Base-by-base conservation (phyloP, 2,888 invertebrate genomes). In the Cylloceria caligata region DNA sequence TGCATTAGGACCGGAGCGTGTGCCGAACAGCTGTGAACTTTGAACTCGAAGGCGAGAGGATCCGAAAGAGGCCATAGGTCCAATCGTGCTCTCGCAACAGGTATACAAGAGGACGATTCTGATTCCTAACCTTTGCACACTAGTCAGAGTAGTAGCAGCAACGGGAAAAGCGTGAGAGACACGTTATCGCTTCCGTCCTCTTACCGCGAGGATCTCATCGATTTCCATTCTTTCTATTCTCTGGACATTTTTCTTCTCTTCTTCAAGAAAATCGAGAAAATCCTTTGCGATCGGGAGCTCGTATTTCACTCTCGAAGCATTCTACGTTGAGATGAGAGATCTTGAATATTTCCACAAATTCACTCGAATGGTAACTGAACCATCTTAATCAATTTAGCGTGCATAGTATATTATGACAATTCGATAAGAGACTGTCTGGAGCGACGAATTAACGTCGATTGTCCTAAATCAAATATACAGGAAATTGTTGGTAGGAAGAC, bases 51-150 rank as follows among this genome's bases (percentile, higher is more conserved):
- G 42, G 27, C 30, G 34, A 30, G 62, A 64, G 52, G 19, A 57
- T 4, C 52, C 24, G 16, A 47, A 69, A 11, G 49, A 57, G 67
- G 34, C 36, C 52, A 30, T 19, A 36, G 67, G 68, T 68, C 55
- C 52, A 45, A 55, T 64, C 36, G 64, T 3, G 49, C 30, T 64
- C 49, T 82, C 65, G 79, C 79, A 82, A 82, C 82, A 82, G 82
- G 82, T 79, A 79, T 49, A 65, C 69, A 71, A 73, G n/a, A n/a
- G 74, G 42, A 68, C 47, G 55, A 64, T 62, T 65, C 55, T 75
- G 74, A 71, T 62, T 71, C 60, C 21, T 49, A 68, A 65, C 36
- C 74, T 79, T 62, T 47, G 49, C 24, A 42, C 30, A 24, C 47
- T 39, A 47, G 27, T 62, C 27, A 16, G 47, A 71, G 30, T 47